Base-by-base conservation (phyloP, 2,113 vertebrate genomes). In the Camarhynchus parvulus region DNA sequence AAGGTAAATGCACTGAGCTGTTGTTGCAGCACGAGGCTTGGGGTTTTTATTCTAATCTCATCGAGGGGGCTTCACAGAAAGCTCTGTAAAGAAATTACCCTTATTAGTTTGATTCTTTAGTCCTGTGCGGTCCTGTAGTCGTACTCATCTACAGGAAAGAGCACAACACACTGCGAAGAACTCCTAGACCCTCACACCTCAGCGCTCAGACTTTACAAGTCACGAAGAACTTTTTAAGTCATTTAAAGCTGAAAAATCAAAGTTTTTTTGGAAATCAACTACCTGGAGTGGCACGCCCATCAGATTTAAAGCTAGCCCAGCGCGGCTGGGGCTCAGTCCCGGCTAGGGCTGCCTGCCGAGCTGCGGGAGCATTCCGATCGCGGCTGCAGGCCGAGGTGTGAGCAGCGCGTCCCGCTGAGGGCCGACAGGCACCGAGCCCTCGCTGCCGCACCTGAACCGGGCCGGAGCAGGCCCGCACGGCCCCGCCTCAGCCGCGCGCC, bases 351-450 rank as follows among this genome's bases (percentile, higher is more conserved):
- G 28, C 4, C 1, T 7, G 24, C 52, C 8, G 69, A 53, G n/a
- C 63, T 2, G 69, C 0, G 10, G 25, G 41, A 15, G 4, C 33
- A 2, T 15, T 52, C 31, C 1, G 17, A 24, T 62, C 3, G 17
- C 2, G 22, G 59, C 64, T 9, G 12, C 18, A 3, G n/a, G 13
- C 13, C 25, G 30, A 1, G 55, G 52, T 6, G 31, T 31, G 23
- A 28, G 31, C 37, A 30, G 16, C 0, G 7, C 17, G 33, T 4
- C 61, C 49, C 10, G 5, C 59, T 2, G 62, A 7, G 12, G 37
- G 24, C 27, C 3, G 44, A 6, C 50, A 5, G 4, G 1, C 19
- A 1, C 19, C 5, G 6, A 1, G 0, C 5, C 4, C 27, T 17
- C 21, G 16, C 17, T 0, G 55, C 74, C 82, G 30, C 33, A 28